These are phyloP conservation scores for Labeo catla DNA, from an alignment of 2,113 vertebrate genomes.

Conservation along the genomic window DNA sequence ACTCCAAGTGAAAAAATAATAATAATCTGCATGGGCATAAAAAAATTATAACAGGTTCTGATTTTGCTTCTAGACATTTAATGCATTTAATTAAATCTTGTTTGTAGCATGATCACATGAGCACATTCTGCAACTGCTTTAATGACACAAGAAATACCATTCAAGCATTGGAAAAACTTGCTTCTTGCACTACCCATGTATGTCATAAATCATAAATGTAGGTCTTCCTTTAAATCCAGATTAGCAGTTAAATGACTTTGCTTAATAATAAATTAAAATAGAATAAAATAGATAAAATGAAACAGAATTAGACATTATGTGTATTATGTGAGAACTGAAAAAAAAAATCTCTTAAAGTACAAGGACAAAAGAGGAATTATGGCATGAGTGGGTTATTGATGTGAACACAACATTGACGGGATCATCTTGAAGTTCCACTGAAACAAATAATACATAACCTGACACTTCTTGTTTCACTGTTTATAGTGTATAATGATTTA, in stretches of 20 bases:
- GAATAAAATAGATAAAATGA: not conserved
- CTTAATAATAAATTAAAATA: not conserved
- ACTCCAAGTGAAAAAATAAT: no score
- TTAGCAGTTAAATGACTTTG: not conserved
- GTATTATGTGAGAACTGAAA: no score
- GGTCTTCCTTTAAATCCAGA: not conserved
- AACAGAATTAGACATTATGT: not conserved
- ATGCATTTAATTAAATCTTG: not conserved
- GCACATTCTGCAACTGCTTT: not conserved
- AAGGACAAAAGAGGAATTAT: not conserved
- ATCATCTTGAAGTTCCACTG: not conserved
- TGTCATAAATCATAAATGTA: not conserved
- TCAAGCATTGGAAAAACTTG: not conserved
- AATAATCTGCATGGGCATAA: no score
- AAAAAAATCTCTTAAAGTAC: not conserved
- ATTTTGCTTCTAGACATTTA: no score
- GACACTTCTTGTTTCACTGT: no score
- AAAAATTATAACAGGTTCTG: no score
- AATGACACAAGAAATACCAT: not conserved
- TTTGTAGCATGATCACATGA: not conserved
- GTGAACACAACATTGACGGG: not conserved
- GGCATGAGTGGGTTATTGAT: not conserved
- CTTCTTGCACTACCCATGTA: not conserved
- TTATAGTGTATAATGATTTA: not conserved
- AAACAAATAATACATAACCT: not conserved